Conservation (phyloP, 1,140 invertebrate genomes). For the Habropoda laboriosa region DNA sequence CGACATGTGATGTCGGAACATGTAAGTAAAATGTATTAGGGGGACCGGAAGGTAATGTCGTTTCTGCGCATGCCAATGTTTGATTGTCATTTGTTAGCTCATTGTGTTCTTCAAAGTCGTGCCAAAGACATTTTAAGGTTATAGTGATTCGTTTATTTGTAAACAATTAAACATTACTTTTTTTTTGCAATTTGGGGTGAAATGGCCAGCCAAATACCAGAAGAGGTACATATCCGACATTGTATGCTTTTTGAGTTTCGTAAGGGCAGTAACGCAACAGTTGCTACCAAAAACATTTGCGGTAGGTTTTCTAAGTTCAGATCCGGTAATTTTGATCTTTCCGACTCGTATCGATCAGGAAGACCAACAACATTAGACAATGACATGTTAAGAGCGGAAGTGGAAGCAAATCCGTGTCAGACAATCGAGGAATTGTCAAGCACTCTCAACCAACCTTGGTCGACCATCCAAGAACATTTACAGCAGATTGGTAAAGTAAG, state of each 20-base stretch:
- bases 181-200: constrained; percentile 33
- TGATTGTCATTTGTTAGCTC: constrained; percentile 47
- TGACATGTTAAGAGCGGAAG: no score
- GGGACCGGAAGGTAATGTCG: neutral
- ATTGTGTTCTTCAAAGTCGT: constrained; percentile 45
- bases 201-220: constrained; percentile 36
- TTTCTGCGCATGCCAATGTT: constrained; percentile 21
- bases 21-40: no score
- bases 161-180: constrained; percentile 21
- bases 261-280: no score
- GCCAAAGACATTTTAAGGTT: constrained; percentile 49
- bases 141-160: constrained; percentile 25
- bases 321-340: no score
- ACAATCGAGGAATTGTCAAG: no score
- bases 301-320: no score
- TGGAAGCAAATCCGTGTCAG: no score
- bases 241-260: constrained; percentile 1
- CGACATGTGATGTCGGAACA: no score
- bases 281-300: neutral
- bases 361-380: neutral
- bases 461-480: neutral
- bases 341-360: no score
- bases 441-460: neutral
- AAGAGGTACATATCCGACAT: constrained; percentile 9
- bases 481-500: constrained; percentile 52